Evolutionary conservation across 2,797 vertebrate genomes (phyloP).

Genomic region (Gadopsis marmoratus): DNA sequence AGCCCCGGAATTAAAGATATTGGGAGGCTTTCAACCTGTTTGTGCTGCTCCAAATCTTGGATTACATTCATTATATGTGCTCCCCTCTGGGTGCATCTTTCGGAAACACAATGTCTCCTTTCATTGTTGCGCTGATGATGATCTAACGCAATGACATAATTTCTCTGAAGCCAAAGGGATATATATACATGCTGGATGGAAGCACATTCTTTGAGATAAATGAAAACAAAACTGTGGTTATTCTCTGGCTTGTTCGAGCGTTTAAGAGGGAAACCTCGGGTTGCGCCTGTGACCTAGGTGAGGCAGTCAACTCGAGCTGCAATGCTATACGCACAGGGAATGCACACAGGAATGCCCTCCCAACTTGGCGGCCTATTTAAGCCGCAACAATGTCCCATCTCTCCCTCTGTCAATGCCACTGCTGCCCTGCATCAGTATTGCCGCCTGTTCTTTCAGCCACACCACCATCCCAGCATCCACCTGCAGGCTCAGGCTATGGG

Average conservation of each 20-base stretch:
- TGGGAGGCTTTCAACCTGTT: background rate
- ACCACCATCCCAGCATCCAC: too few relatives aligned
- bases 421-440: too few relatives aligned
- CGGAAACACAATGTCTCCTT: conserved; percentile 37
- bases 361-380: too few relatives aligned
- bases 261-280: background rate
- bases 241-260: background rate
- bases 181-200: background rate
- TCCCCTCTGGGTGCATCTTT: conserved; percentile 17
- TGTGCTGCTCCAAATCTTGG: background rate
- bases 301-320: too few relatives aligned
- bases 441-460: too few relatives aligned
- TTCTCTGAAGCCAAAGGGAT: conserved; percentile 14
- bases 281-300: background rate
- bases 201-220: background rate
- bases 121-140: conserved; percentile 26
- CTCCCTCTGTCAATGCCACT: too few relatives aligned
- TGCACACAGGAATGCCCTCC: too few relatives aligned
- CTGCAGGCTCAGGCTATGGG: too few relatives aligned
- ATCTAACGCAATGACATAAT: conserved; percentile 27
- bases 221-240: conserved; percentile 1
- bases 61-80: conserved; percentile 12
- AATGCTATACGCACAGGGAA: too few relatives aligned
- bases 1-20: background rate
- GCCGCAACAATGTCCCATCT: too few relatives aligned